These are phyloP conservation scores for Tetramorium simillimum DNA, from an alignment of 1,140 invertebrate species.

Conservation along the genomic window DNA sequence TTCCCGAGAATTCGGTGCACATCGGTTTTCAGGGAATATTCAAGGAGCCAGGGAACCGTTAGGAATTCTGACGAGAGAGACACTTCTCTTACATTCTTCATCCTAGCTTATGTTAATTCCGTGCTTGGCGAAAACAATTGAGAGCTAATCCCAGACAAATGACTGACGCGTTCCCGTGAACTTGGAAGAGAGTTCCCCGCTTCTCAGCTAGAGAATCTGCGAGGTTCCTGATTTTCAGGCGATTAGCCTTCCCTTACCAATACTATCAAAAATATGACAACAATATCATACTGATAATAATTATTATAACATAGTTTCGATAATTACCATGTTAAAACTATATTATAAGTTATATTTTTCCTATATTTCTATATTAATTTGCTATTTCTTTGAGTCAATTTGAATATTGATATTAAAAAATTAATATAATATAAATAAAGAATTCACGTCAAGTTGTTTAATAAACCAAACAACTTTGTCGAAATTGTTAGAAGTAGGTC, in stretches of 20 bases:
- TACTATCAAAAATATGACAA: conserved; percentile 30
- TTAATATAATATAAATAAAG: not conserved
- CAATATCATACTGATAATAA: not conserved
- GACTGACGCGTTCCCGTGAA: conserved; percentile 79
- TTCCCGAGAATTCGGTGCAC: conserved; percentile 64
- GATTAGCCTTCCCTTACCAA: not conserved
- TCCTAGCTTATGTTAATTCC: conserved; percentile 86
- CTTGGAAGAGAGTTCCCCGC: conserved; percentile 40
- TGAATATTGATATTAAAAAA: not conserved
- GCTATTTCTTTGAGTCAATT: not conserved
- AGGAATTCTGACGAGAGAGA: conserved; percentile 74
- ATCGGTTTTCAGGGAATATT: conserved; percentile 72
- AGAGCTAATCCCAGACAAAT: conserved; percentile 85
- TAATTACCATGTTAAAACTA: not conserved
- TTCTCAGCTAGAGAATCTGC: conserved; percentile 60
- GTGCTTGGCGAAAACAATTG: conserved; percentile 82
- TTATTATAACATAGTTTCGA: not conserved
- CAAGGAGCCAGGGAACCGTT: conserved; percentile 64
- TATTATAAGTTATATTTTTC: not conserved
- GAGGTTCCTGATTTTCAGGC: conserved; percentile 62
- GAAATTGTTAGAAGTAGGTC: conserved; percentile 56
- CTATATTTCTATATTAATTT: not conserved
- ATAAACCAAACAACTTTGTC: not conserved
- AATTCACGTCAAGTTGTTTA: not conserved
- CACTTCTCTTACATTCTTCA: conserved; percentile 82